Percentiles rank a stretch among this genome's conserved stretches.
These are phyloP conservation scores for Nycticryphes semicollaris DNA, from an alignment of 2,113 vertebrate genomes.

Conservation along the genomic window DNA sequence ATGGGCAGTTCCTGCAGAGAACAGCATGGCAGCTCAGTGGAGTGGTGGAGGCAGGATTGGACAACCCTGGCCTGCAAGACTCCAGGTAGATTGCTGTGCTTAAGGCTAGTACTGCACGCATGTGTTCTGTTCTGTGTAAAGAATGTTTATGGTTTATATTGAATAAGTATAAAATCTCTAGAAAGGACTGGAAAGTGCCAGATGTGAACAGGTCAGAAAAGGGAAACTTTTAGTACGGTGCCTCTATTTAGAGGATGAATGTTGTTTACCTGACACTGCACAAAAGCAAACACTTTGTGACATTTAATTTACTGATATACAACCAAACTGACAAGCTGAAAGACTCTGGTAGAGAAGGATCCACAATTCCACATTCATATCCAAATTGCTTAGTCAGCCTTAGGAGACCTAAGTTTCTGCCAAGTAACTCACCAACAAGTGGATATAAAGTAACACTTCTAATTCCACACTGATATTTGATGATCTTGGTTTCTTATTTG, in stretches of 20 bases:
- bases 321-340: background rate
- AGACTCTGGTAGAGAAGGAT: background rate
- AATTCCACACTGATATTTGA: background rate
- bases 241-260: background rate
- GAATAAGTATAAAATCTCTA: background rate
- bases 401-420: background rate
- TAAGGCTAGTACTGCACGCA: background rate
- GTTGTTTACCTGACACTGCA: background rate
- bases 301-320: background rate
- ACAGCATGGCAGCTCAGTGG: background rate
- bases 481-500: background rate
- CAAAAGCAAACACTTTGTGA: background rate
- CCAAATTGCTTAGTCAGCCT: background rate
- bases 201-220: background rate
- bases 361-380: background rate
- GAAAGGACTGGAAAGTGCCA: background rate
- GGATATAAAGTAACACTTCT: background rate
- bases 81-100: background rate
- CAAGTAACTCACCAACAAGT: background rate
- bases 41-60: background rate
- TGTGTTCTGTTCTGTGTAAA: background rate
- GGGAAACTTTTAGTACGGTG: background rate
- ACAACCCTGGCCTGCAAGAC: background rate
- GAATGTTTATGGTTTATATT: background rate
- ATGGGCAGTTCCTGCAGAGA: background rate